A percentile compares a stretch with the other conserved stretches of the same genome.
These are phyloP conservation scores for Gymnopithys bicolor DNA, from an alignment of 2,797 vertebrate genomes.

Conservation along the genomic window DNA sequence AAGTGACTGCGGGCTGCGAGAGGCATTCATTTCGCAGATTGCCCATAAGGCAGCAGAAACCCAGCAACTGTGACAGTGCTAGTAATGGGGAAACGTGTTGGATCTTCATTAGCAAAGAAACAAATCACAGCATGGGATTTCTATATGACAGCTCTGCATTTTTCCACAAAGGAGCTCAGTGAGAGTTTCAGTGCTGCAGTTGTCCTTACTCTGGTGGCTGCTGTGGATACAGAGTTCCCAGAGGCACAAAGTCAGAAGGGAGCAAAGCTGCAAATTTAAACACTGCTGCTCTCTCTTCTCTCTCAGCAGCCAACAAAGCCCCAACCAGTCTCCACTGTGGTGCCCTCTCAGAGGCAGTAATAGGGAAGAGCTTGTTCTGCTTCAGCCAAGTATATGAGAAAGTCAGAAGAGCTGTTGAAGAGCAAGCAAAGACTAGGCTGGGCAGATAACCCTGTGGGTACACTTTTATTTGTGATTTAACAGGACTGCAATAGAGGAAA, in stretches of 20 bases:
- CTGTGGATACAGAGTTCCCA: neutral
- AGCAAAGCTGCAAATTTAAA: neutral
- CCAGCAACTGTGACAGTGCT: neutral
- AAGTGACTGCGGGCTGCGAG: constrained; percentile 37
- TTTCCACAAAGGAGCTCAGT: neutral
- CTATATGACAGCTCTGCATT: neutral
- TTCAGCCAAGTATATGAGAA: neutral
- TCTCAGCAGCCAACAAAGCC: neutral
- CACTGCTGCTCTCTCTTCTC: neutral
- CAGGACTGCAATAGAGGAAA: neutral
- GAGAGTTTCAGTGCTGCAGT: neutral
- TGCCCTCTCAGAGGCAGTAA: neutral
- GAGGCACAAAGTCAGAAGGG: neutral
- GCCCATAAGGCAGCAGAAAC: neutral
- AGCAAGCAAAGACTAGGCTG: neutral
- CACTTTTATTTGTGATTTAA: neutral
- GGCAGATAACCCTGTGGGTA: neutral
- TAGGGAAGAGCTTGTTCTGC: neutral
- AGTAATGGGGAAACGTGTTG: neutral
- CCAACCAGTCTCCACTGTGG: neutral
- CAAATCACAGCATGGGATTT: neutral
- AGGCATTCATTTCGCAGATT: constrained; percentile 32
- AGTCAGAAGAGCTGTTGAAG: neutral
- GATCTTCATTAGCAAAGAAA: constrained; percentile 9
- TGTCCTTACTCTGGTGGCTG: neutral